These are phyloP conservation scores for Caenorhabditis sinica DNA, from an alignment of 2,888 invertebrate genomes.

Conservation along the genomic window DNA sequence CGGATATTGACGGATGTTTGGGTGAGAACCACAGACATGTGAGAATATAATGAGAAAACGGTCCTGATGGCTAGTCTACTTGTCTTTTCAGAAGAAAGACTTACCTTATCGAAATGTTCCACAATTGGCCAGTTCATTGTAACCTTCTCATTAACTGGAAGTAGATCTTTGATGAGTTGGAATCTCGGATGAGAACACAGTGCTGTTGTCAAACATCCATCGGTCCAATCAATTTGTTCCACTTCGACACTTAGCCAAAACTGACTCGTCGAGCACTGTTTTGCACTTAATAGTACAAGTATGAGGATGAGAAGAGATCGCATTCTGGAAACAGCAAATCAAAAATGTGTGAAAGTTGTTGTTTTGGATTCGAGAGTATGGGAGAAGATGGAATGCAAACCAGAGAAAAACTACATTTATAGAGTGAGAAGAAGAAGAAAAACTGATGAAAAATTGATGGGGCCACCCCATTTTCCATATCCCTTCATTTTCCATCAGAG, in stretches of 20 bases:
- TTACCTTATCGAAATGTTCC: conserved; percentile 74
- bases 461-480: conserved; percentile 22
- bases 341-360: conserved; percentile 28
- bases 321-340: conserved; percentile 27
- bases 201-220: conserved; percentile 80
- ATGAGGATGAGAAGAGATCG: conserved; percentile 38
- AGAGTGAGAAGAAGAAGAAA: conserved; percentile 31
- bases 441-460: conserved; percentile 57
- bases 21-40: conserved; percentile 14
- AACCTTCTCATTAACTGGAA: conserved; percentile 71
- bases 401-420: conserved; percentile 15
- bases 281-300: conserved; percentile 24
- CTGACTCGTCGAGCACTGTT: conserved; percentile 9
- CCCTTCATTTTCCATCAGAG: conserved; percentile 6
- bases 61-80: background rate
- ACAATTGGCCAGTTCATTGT: conserved; percentile 75
- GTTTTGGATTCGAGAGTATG: conserved; percentile 26
- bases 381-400: conserved; percentile 9
- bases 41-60: conserved; percentile 32
- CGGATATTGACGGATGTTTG: conserved; percentile 57
- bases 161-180: conserved; percentile 71
- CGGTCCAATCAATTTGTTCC: conserved; percentile 77
- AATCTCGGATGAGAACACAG: conserved; percentile 79
- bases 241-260: conserved; percentile 82
- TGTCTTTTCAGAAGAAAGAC: background rate